phyloP scores from a whole-genome alignment of 2,888 invertebrate genomes.

The Caenorhabditis japonica region DNA sequence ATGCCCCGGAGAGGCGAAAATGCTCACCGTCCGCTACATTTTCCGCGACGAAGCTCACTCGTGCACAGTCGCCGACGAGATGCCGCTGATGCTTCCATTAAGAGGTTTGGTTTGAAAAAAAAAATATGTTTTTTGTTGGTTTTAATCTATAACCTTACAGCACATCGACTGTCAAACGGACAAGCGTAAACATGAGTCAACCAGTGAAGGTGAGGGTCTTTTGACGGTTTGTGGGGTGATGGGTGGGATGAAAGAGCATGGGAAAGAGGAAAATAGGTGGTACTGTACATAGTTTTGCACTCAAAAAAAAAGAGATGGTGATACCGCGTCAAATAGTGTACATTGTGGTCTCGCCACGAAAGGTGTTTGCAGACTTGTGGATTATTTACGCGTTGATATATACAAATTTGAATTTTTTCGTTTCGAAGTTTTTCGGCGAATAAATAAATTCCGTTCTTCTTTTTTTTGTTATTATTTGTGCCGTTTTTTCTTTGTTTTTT shows the following conservation, averaged over 20 bases:
- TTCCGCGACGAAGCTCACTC: constrained; percentile 87
- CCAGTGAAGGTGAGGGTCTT: constrained; percentile 9
- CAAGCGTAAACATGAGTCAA: constrained; percentile 18
- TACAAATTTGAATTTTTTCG: too few relatives aligned
- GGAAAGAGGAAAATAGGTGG: too few relatives aligned
- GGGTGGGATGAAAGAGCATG: background rate
- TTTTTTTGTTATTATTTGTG: too few relatives aligned
- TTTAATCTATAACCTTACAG: constrained; percentile 19
- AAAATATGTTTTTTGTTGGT: constrained; percentile 58
- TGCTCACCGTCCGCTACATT: constrained; percentile 87
- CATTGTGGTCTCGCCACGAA: too few relatives aligned
- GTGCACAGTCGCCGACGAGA: constrained; percentile 86
- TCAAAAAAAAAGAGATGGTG: constrained; percentile 5
- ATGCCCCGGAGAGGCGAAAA: constrained; percentile 89
- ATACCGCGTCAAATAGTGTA: too few relatives aligned
- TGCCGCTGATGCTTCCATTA: constrained; percentile 86
- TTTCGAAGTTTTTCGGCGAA: too few relatives aligned
- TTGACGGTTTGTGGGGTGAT: constrained; percentile 2
- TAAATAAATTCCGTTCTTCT: too few relatives aligned
- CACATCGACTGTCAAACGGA: constrained; percentile 40
- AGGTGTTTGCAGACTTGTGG: too few relatives aligned
- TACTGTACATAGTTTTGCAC: background rate
- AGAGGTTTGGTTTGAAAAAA: too few relatives aligned
- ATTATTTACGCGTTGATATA: too few relatives aligned
- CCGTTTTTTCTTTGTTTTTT: too few relatives aligned